Conservation (phyloP, 1,140 invertebrate genomes). For the Rhyacophila brunnea region DNA sequence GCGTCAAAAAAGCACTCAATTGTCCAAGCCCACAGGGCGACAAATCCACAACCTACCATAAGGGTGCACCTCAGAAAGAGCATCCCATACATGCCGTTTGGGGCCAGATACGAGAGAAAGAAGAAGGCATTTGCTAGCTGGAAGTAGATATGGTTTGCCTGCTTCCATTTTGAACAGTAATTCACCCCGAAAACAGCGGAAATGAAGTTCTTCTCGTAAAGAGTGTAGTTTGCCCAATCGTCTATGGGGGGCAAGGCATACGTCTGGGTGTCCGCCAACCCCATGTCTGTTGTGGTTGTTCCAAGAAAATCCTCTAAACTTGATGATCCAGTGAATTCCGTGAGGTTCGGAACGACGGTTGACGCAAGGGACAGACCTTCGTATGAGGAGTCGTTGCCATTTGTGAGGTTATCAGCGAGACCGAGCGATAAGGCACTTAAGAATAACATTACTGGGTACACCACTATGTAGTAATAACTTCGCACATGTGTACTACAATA, state of each 20-base stretch:
- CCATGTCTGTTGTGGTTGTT: constrained; percentile 23
- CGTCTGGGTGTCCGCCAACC: constrained; percentile 17
- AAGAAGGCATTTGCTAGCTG: constrained; percentile 83
- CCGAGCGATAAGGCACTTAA: constrained; percentile 31
- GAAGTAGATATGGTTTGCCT: constrained; percentile 73
- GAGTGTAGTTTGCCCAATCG: constrained; percentile 26
- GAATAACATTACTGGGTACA: constrained; percentile 28
- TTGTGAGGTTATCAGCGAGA: constrained; percentile 19
- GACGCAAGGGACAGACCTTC: constrained; percentile 4
- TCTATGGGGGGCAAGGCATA: constrained; percentile 15
- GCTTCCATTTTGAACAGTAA: constrained; percentile 59
- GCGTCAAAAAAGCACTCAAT: constrained; percentile 83
- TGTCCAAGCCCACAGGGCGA: constrained; percentile 79
- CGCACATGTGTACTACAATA: constrained; percentile 1
- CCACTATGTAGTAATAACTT: constrained; percentile 7
- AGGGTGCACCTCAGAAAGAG: constrained; percentile 75
- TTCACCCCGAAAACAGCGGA: constrained; percentile 41
- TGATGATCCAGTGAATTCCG: constrained; percentile 13
- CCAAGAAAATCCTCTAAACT: constrained; percentile 16
- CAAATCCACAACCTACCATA: constrained; percentile 74
- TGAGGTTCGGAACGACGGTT: constrained; percentile 10
- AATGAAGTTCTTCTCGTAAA: constrained; percentile 28
- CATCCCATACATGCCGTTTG: constrained; percentile 74
- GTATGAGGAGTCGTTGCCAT: constrained; percentile 1
- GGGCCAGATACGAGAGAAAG: constrained; percentile 76